Conservation (phyloP, 2,888 invertebrate species). For the Dasysyrphus tricinctus region DNA sequence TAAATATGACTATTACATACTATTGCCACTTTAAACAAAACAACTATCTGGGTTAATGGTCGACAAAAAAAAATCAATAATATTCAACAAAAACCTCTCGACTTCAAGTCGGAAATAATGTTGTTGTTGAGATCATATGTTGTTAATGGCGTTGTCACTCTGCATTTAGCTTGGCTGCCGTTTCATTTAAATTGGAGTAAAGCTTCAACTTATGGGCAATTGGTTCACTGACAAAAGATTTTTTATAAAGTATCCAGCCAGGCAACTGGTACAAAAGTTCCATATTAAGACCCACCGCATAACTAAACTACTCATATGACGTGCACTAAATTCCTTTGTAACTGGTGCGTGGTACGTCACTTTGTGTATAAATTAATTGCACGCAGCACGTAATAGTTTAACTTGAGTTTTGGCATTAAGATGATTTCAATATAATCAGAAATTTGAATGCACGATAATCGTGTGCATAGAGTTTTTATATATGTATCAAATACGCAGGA, state of each 20-base stretch:
- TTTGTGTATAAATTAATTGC: constrained; percentile 27
- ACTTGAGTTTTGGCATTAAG: constrained; percentile 13
- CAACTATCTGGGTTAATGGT: constrained; percentile 53
- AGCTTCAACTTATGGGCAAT: constrained; percentile 46
- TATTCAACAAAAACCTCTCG: constrained; percentile 9
- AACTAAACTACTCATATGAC: background rate
- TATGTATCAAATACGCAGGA: background rate
- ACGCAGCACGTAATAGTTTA: constrained; percentile 33
- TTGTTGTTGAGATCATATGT: constrained; percentile 40
- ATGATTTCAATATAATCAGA: constrained; percentile 18
- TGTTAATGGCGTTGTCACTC: constrained; percentile 46
- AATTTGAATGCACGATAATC: constrained; percentile 17
- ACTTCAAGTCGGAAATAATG: constrained; percentile 26
- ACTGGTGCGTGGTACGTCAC: constrained; percentile 56
- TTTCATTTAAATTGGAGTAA: constrained; percentile 44
- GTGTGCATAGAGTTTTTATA: background rate
- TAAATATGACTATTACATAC: constrained; percentile 9
- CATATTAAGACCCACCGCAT: constrained; percentile 4
- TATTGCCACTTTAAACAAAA: constrained; percentile 6
- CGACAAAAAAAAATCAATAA: constrained; percentile 6
- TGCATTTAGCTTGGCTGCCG: constrained; percentile 36
- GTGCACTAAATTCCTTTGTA: constrained; percentile 39
- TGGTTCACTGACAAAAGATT: constrained; percentile 51
- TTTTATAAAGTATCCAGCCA: constrained; percentile 39
- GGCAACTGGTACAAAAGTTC: constrained; percentile 50